Percentiles rank a stretch among this genome's conserved stretches.
Evolutionary conservation across 2,113 vertebrate species (phyloP).

Genomic region (Chloropsis hardwickii): DNA sequence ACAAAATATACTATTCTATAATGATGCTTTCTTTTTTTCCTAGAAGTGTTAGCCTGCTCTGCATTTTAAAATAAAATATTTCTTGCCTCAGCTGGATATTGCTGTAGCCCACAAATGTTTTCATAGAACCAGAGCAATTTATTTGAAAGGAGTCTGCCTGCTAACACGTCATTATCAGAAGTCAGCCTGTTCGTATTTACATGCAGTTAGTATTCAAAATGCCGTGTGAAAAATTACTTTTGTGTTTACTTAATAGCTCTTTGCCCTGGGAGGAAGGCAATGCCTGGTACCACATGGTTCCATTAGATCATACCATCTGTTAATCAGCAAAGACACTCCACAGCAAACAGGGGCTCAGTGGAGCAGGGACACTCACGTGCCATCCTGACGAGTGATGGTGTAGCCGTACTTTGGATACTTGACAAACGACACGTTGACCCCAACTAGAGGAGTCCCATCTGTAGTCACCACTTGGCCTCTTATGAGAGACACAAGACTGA

Average conservation of each 20-base stretch:
- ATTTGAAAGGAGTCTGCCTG: conserved; percentile 30
- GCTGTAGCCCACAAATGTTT: conserved; percentile 35
- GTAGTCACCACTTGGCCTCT: conserved; percentile 96
- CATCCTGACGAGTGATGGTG: conserved; percentile 96
- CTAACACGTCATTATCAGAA: conserved; percentile 4
- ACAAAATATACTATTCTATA: conserved; percentile 40
- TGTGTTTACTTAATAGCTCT: conserved; percentile 23
- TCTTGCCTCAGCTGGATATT: conserved; percentile 60
- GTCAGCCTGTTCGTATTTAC: conserved; percentile 43
- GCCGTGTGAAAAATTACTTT: conserved; percentile 29
- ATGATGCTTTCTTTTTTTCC: not conserved
- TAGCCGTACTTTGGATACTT: conserved; percentile 97
- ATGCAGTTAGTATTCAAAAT: conserved; percentile 49
- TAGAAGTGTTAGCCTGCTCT: conserved; percentile 24
- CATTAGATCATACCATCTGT: conserved; percentile 10
- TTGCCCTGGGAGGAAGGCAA: conserved; percentile 30
- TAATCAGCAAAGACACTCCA: not conserved
- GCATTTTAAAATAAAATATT: conserved; percentile 62
- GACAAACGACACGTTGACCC: conserved; percentile 98
- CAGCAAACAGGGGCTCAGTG: not conserved
- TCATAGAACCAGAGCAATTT: conserved; percentile 18
- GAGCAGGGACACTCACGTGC: conserved; percentile 86
- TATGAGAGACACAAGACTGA: conserved; percentile 93
- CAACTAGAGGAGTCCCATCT: conserved; percentile 95
- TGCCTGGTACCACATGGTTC: conserved; percentile 9